phyloP scores from a whole-genome alignment of 2,888 invertebrate species.

The Bursaphelenchus okinawaensis region DNA sequence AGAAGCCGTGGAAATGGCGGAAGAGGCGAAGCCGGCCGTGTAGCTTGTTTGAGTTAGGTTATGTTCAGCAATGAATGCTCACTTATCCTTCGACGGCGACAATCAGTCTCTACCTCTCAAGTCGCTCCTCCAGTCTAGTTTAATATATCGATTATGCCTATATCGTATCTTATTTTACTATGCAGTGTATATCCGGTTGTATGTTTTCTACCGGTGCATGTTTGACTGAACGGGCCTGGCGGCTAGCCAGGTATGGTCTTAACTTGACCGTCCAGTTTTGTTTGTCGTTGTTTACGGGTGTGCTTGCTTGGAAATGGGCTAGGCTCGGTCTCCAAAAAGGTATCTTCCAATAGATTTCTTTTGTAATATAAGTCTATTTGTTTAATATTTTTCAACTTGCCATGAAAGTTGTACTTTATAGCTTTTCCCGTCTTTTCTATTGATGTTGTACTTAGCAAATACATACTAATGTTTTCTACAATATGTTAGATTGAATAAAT shows the following conservation, averaged over 20 bases:
- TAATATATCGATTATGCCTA: not conserved
- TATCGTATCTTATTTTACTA: not conserved
- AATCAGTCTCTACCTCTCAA: not conserved
- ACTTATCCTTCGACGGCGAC: not conserved
- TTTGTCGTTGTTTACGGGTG: not conserved
- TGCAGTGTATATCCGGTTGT: not conserved
- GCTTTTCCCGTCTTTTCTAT: not conserved
- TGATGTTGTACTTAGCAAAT: not conserved
- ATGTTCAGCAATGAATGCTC: not conserved
- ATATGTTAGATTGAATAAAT: not conserved
- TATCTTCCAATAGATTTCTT: not conserved
- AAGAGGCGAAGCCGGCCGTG: not conserved
- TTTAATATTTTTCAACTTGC: not conserved
- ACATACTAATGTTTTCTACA: not conserved
- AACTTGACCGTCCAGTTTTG: not conserved
- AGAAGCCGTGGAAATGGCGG: not conserved
- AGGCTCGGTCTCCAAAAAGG: not conserved
- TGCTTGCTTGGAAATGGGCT: not conserved
- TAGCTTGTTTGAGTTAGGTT: not conserved
- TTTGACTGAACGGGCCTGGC: not conserved
- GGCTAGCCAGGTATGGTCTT: not conserved
- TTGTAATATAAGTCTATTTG: not conserved
- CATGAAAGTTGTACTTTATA: not conserved
- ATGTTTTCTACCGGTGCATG: not conserved
- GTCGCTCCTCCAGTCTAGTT: not conserved